Base-by-base conservation (phyloP, 37 sponge, comb jelly and placozoan species). In the Amphimedon queenslandica region DNA sequence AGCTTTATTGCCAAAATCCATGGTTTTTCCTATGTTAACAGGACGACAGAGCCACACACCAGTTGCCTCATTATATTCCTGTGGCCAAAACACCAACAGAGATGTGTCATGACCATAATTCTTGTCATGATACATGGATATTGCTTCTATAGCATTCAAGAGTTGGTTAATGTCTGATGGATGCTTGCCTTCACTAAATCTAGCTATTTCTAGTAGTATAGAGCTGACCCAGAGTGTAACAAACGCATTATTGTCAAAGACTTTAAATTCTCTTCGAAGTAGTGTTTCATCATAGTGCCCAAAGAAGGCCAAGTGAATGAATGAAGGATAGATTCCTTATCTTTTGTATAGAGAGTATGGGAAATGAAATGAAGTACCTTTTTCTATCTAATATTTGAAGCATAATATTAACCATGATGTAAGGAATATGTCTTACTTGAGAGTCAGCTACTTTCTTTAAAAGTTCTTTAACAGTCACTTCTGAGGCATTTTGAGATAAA, bases 181-280 rank as follows among this genome's bases (percentile, higher is more conserved):
- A 20, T 28, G 81, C n/a, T 71, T 71, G 4, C 58, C 55, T 0
- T 27, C 25, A 32, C 37, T 25, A 37, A 76, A 75, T 30, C 55
- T n/a, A 24, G 75, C 57, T 6, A 76, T 60, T 55, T 82, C 83
- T 28, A 82, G 65, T 16, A 75, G 65, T 8, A 75, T 82, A 28
- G 70, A 42, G 3, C 55, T 82, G 35, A 69, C 43, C 83, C 76
- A 82, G 4, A 69, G 28, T 58, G 83, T 82, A 32, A 82, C 83
- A 35, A 82, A 82, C 3, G 71, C 70, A 76, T 82, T 82, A 58
- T 69, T 39, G 70, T 82, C 83, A 35, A 69, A 76, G 20, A 67
- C n/a, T 31, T 57, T 42, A 40, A 82, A 4, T 23, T 18, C 33
- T 27, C 66, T 71, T 4, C 83, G 67, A 2, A 82, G 42, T 0